These are phyloP conservation scores for Periophthalmodon schlosseri DNA, from an alignment of 2,113 vertebrate species.

Conservation along the genomic window DNA sequence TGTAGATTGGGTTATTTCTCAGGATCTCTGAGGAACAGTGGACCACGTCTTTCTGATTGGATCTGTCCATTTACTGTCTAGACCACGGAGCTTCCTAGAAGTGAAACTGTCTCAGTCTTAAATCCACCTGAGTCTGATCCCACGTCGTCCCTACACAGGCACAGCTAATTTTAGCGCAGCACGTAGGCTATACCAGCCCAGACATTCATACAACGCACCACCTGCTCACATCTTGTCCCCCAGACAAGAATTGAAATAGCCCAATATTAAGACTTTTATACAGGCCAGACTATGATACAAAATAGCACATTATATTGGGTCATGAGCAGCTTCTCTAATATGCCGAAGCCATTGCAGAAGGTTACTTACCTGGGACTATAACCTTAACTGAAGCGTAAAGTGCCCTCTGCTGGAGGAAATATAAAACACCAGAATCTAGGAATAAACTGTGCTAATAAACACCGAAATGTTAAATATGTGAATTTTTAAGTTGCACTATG, in stretches of 20 bases:
- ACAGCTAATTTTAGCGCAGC: constrained; percentile 68
- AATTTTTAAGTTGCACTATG: too few species aligned
- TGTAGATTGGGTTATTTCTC: too few species aligned
- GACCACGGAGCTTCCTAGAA: neutral
- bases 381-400: neutral
- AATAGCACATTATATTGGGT: too few species aligned
- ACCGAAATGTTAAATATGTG: neutral
- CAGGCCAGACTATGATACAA: too few species aligned
- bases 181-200: constrained; percentile 51
- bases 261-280: too few species aligned
- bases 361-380: neutral
- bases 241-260: neutral
- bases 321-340: too few species aligned
- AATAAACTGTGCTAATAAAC: neutral
- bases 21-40: too few species aligned
- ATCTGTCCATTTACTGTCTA: neutral
- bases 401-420: constrained; percentile 50
- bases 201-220: constrained; percentile 65
- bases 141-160: constrained; percentile 47
- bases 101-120: neutral
- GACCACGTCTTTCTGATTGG: neutral
- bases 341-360: too few species aligned
- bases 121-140: constrained; percentile 29
- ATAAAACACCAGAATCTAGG: neutral
- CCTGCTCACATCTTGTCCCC: neutral